Evolutionary conservation across 2,888 invertebrate species (phyloP).

Genomic region (Anarsia innoxiella): DNA sequence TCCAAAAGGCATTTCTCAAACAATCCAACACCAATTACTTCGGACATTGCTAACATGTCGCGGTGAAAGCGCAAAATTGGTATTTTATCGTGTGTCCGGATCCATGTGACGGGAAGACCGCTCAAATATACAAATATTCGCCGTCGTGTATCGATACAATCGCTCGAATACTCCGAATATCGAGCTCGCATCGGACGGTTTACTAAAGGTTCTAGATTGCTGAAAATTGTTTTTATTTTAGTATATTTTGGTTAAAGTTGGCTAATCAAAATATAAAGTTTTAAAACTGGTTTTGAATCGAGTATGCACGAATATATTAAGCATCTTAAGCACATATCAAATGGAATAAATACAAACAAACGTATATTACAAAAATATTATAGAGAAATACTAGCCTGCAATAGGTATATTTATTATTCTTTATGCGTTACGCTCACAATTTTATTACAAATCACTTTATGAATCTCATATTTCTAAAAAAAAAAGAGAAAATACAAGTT

Average conservation of each 20-base stretch:
- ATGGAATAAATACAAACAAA: no score
- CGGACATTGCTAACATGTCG: conserved; percentile 26
- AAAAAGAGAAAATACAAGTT: no score
- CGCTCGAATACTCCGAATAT: conserved; percentile 52
- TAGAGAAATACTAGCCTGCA: no score
- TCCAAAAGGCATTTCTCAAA: conserved; percentile 1
- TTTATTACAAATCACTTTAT: neutral
- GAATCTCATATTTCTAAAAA: neutral
- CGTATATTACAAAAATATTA: no score
- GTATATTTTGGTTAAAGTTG: neutral
- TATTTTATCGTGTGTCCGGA: conserved; percentile 37
- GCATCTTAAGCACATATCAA: neutral
- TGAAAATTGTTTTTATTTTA: neutral
- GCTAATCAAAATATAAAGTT: neutral
- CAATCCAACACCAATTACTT: conserved; percentile 18
- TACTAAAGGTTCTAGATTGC: conserved; percentile 33
- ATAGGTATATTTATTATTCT: neutral
- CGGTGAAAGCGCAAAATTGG: conserved; percentile 29
- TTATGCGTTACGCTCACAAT: neutral
- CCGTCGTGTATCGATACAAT: conserved; percentile 59
- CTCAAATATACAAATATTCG: conserved; percentile 55
- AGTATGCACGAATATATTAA: neutral
- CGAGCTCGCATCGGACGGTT: conserved; percentile 34
- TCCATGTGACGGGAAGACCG: conserved; percentile 43
- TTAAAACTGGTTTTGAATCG: neutral